These are phyloP conservation scores for Brachionus koreanus DNA, from an alignment of 1,140 invertebrate genomes.

Conservation along the genomic window DNA sequence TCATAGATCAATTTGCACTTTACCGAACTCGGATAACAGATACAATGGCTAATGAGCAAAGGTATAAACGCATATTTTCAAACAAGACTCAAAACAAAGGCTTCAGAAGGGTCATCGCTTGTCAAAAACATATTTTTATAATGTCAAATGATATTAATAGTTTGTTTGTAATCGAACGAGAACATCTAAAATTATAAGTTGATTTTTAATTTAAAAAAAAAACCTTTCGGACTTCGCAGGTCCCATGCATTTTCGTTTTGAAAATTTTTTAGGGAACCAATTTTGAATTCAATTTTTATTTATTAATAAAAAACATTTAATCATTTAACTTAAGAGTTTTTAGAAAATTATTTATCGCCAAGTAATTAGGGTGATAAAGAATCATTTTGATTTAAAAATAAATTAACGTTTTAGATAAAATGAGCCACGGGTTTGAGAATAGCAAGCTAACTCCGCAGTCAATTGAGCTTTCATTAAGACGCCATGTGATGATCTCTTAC, in stretches of 20 bases:
- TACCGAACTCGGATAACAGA: slow-evolving; percentile 15
- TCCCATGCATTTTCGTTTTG: neutral
- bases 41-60: slow-evolving; percentile 36
- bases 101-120: slow-evolving; percentile 24
- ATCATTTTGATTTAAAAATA: neutral
- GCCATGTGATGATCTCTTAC: slow-evolving; percentile 37
- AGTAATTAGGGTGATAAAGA: neutral
- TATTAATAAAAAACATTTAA: slow-evolving; percentile 14
- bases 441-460: neutral
- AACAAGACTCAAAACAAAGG: slow-evolving; percentile 41
- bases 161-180: slow-evolving; percentile 41
- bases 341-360: neutral
- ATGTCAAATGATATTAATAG: slow-evolving; percentile 39
- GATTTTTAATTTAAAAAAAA: neutral
- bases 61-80: slow-evolving; percentile 36
- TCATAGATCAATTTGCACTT: slow-evolving; percentile 31
- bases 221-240: neutral
- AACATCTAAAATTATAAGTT: slow-evolving; percentile 13
- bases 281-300: neutral
- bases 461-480: neutral
- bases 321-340: neutral
- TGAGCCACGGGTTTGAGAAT: neutral
- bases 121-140: slow-evolving; percentile 38
- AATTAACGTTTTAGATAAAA: neutral
- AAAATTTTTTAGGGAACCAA: neutral